Conservation (phyloP, 2,113 vertebrate species). For the Penelope pileata region DNA sequence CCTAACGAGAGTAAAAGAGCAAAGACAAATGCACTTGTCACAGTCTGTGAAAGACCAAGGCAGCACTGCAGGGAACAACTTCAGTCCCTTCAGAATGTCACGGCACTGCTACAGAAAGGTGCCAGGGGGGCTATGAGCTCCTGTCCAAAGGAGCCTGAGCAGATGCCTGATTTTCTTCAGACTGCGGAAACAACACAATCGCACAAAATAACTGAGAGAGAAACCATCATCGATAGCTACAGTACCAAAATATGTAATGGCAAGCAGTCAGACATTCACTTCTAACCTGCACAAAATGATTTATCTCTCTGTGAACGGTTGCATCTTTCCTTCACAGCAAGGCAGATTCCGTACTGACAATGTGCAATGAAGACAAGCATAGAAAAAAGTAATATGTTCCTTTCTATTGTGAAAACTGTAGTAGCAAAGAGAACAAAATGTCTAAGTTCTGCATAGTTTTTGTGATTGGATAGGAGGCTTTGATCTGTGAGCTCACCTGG, state of each 20-base stretch:
- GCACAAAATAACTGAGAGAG: background rate
- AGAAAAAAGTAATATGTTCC: background rate
- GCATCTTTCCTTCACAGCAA: background rate
- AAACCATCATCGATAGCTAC: background rate
- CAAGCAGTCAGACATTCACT: background rate
- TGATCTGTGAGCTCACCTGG: background rate
- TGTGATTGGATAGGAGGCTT: background rate
- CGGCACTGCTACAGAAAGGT: background rate
- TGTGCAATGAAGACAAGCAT: background rate
- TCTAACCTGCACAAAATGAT: background rate
- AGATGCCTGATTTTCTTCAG: background rate
- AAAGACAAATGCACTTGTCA: background rate
- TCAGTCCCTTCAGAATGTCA: background rate
- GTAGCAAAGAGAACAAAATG: background rate
- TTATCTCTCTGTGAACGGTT: background rate
- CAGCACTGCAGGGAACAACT: background rate
- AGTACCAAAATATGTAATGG: background rate
- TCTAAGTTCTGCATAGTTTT: accelerated
- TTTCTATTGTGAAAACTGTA: background rate
- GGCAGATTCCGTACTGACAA: background rate
- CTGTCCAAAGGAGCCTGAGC: background rate
- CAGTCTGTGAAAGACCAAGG: background rate
- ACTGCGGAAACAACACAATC: background rate
- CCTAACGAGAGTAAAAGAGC: background rate
- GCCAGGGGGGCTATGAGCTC: background rate